A percentile compares a stretch with the other conserved stretches of the same genome.
These are phyloP conservation scores for Pandemis cinnamomeana DNA, from an alignment of 2,888 invertebrate species.

Conservation along the genomic window DNA sequence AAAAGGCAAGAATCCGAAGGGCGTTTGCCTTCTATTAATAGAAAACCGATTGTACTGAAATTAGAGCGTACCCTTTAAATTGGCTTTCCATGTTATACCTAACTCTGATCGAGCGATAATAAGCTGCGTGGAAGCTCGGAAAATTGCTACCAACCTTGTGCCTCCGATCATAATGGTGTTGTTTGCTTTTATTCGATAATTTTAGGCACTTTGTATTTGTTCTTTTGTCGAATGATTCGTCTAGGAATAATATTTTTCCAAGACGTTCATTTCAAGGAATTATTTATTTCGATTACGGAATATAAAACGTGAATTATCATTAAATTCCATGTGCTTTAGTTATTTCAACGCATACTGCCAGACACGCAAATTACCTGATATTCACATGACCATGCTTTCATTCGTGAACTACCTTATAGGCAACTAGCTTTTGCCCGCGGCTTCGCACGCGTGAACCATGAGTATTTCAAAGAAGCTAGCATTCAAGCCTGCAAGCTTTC, in stretches of 20 bases:
- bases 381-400: too few relatives aligned
- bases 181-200: slow-evolving; percentile 16
- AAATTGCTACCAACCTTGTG: slow-evolving; percentile 18
- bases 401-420: too few relatives aligned
- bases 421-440: too few relatives aligned
- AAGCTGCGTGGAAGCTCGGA: slow-evolving; percentile 31
- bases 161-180: slow-evolving; percentile 27
- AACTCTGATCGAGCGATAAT: slow-evolving; percentile 38
- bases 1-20: slow-evolving; percentile 17
- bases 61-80: slow-evolving; percentile 34
- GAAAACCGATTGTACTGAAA: slow-evolving; percentile 28
- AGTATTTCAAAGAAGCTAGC: too few relatives aligned
- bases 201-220: slow-evolving; percentile 10
- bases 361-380: too few relatives aligned
- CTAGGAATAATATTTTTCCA: background rate
- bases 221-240: slow-evolving; percentile 3
- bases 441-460: too few relatives aligned
- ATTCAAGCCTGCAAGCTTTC: too few relatives aligned
- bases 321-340: too few relatives aligned
- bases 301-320: too few relatives aligned
- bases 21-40: slow-evolving; percentile 23
- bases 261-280: background rate
- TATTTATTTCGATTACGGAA: background rate
- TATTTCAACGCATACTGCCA: too few relatives aligned
- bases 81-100: slow-evolving; percentile 29